These are phyloP conservation scores for Halictus ligatus DNA, from an alignment of 2,888 invertebrate genomes.

Conservation along the genomic window DNA sequence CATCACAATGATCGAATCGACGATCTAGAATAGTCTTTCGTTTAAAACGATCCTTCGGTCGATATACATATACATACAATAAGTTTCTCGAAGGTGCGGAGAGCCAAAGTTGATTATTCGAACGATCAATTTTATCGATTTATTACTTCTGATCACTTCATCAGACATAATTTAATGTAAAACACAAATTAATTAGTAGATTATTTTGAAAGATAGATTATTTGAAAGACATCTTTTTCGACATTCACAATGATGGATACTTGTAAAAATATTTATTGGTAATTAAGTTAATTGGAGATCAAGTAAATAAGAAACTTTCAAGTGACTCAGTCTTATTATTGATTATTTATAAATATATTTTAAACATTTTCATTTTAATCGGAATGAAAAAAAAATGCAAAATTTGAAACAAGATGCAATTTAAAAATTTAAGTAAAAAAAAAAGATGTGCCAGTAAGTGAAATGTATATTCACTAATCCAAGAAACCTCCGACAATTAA, in stretches of 20 bases:
- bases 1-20: constrained; percentile 71
- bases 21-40: constrained; percentile 66
- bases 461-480: constrained; percentile 25
- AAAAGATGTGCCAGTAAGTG: not conserved
- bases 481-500: constrained; percentile 17
- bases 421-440: constrained; percentile 56
- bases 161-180: not conserved
- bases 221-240: not conserved
- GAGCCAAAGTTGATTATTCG: constrained; percentile 48
- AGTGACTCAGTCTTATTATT: not conserved
- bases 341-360: not conserved
- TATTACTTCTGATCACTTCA: not conserved
- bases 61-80: constrained; percentile 63
- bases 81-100: constrained; percentile 54
- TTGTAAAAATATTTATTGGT: not conserved
- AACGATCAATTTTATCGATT: constrained; percentile 25
- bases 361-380: not conserved
- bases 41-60: constrained; percentile 60
- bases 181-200: not conserved
- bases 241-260: not conserved
- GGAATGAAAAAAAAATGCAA: not conserved
- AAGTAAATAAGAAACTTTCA: not conserved
- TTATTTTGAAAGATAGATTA: not conserved
- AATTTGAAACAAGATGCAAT: constrained; percentile 43
- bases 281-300: too few relatives aligned